phyloP scores from a whole-genome alignment of 2,888 invertebrate species.

The Smittia aterrima region DNA sequence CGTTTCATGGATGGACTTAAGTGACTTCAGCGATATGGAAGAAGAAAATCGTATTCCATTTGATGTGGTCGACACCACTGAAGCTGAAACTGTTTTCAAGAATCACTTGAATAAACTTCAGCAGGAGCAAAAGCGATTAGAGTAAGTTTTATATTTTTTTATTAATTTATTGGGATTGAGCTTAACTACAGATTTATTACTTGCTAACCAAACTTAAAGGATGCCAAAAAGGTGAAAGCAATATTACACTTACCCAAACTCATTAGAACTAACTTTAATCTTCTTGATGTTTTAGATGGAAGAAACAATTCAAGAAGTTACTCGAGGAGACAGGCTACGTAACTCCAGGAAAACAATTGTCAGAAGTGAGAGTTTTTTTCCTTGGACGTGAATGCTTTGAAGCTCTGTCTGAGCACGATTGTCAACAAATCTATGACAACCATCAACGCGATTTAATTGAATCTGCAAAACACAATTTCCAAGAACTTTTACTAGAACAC shows the following conservation, averaged over 20 bases:
- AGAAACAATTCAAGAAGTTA: slow-evolving; percentile 89
- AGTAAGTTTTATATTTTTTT: slow-evolving; percentile 62
- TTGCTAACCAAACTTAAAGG: slow-evolving; percentile 43
- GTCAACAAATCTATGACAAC: slow-evolving; percentile 88
- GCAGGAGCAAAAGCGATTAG: slow-evolving; percentile 86
- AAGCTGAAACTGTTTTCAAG: slow-evolving; percentile 89
- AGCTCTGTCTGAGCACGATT: slow-evolving; percentile 83
- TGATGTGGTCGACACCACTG: slow-evolving; percentile 85
- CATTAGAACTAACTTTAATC: slow-evolving; percentile 41
- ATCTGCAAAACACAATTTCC: slow-evolving; percentile 85
- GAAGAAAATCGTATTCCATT: slow-evolving; percentile 82
- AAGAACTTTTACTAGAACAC: slow-evolving; percentile 88
- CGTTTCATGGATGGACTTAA: slow-evolving; percentile 72
- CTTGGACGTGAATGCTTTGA: slow-evolving; percentile 95
- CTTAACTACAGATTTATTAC: not conserved
- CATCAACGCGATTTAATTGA: slow-evolving; percentile 89
- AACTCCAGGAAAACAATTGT: slow-evolving; percentile 89
- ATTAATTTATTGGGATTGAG: slow-evolving; percentile 9
- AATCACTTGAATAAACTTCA: slow-evolving; percentile 88
- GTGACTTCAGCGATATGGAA: slow-evolving; percentile 61
- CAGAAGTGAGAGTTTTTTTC: slow-evolving; percentile 85
- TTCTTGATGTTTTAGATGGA: slow-evolving; percentile 64
- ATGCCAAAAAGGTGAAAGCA: slow-evolving; percentile 46
- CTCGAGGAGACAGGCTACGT: slow-evolving; percentile 93
- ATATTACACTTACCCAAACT: not conserved